Evolutionary conservation across 2,797 vertebrate species (phyloP).

Genomic region (Gallinago nigripennis): DNA sequence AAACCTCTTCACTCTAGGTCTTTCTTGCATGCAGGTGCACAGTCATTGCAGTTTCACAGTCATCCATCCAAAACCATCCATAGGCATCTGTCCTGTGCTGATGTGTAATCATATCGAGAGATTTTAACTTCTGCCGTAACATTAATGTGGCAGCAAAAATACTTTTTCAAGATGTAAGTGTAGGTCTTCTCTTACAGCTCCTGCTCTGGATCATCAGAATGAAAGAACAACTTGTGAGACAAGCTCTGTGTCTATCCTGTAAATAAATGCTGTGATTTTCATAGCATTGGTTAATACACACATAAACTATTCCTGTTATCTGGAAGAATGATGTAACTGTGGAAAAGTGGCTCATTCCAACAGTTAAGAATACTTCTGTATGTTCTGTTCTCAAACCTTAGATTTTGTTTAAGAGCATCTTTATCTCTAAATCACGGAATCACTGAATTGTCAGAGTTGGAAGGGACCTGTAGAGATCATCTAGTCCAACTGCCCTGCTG

Average conservation of each 20-base stretch:
- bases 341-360: background rate
- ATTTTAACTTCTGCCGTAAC: background rate
- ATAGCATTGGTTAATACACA: background rate
- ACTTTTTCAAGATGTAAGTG: background rate
- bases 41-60: background rate
- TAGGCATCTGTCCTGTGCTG: background rate
- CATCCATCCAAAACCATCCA: background rate
- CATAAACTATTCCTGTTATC: background rate
- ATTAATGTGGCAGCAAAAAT: background rate
- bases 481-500: too few relatives aligned
- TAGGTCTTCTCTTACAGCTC: background rate
- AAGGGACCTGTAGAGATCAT: too few relatives aligned
- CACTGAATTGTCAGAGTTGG: too few relatives aligned
- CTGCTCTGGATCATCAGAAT: background rate
- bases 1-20: background rate
- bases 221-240: background rate
- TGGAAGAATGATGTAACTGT: background rate
- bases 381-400: background rate
- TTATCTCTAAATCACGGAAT: background rate
- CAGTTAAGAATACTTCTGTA: background rate
- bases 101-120: background rate
- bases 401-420: background rate
- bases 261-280: background rate
- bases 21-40: fast-evolving
- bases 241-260: background rate